Evolutionary conservation across 2,797 vertebrate genomes (phyloP).

Genomic region (Manis pentadactyla): DNA sequence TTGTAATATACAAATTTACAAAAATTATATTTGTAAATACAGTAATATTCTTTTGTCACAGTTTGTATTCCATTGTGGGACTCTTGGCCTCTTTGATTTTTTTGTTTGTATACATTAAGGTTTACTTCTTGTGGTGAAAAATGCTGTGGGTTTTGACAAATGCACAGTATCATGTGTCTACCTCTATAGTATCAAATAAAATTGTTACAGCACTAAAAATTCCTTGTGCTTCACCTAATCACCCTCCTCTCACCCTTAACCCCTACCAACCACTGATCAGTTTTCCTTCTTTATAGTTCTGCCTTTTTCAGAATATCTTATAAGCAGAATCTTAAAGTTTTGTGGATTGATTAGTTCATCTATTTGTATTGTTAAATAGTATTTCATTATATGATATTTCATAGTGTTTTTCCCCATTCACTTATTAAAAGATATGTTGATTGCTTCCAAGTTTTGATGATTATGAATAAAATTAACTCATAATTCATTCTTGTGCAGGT

Average conservation of each 20-base stretch:
- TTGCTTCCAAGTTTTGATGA: not conserved
- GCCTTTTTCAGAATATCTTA: not conserved
- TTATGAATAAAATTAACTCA: not conserved
- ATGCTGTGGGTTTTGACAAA: not conserved
- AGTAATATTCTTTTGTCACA: not conserved
- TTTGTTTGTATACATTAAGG: not conserved
- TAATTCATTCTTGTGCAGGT: not conserved
- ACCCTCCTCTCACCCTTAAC: rapidly evolving
- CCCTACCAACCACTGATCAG: not conserved
- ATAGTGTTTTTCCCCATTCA: not conserved
- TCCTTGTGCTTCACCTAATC: not conserved
- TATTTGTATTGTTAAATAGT: not conserved
- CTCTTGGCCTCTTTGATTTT: not conserved
- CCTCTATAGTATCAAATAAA: not conserved
- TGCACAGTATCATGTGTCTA: not conserved
- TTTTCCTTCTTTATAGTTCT: not conserved
- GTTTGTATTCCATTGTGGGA: not conserved
- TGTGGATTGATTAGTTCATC: not conserved
- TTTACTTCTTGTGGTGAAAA: not conserved
- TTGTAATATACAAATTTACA: too few species aligned
- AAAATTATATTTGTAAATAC: not conserved
- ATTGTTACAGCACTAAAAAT: not conserved
- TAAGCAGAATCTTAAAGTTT: not conserved
- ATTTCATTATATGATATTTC: not conserved
- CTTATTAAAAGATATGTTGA: not conserved